These are phyloP conservation scores for Drosophila persimilis DNA, from an alignment of 1,140 invertebrate species.

Conservation along the genomic window DNA sequence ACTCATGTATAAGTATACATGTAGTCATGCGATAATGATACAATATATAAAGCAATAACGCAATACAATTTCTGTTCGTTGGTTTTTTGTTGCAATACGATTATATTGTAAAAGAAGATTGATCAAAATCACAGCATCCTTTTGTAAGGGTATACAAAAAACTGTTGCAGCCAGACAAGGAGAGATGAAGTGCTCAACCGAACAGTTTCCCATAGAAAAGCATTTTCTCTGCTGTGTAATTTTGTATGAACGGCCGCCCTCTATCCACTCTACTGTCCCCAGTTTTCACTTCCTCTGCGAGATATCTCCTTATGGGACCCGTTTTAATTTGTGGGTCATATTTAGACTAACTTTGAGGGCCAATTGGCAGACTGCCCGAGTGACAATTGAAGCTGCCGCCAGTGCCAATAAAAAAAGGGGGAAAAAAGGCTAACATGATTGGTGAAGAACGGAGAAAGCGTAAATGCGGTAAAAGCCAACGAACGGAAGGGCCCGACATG, in stretches of 20 bases:
- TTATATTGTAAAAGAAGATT: too few species aligned
- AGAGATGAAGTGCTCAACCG: slow-evolving; percentile 29
- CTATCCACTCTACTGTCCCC: neutral
- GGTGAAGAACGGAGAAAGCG: neutral
- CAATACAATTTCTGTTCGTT: too few species aligned
- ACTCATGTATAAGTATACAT: too few species aligned
- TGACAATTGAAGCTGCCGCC: slow-evolving; percentile 74
- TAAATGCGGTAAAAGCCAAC: slow-evolving; percentile 7
- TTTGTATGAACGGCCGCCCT: neutral
- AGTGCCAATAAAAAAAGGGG: neutral
- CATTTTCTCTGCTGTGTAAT: neutral
- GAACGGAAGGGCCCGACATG: slow-evolving; percentile 56
- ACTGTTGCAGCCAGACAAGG: slow-evolving; percentile 54
- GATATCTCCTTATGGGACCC: neutral
- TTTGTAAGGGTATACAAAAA: neutral
- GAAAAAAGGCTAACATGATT: slow-evolving; percentile 9
- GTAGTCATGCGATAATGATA: too few species aligned
- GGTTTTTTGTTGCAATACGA: too few species aligned
- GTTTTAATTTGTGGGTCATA: slow-evolving; percentile 69
- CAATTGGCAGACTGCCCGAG: slow-evolving; percentile 33
- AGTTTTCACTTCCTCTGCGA: slow-evolving; percentile 11
- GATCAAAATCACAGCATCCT: too few species aligned
- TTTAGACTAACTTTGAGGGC: slow-evolving; percentile 61
- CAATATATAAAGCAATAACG: too few species aligned
- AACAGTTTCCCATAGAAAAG: slow-evolving; percentile 63